Percentiles rank a stretch among this genome's conserved stretches.
phyloP scores from a whole-genome alignment of 2,888 invertebrate genomes.

The Acrocyrtus sp. region DNA sequence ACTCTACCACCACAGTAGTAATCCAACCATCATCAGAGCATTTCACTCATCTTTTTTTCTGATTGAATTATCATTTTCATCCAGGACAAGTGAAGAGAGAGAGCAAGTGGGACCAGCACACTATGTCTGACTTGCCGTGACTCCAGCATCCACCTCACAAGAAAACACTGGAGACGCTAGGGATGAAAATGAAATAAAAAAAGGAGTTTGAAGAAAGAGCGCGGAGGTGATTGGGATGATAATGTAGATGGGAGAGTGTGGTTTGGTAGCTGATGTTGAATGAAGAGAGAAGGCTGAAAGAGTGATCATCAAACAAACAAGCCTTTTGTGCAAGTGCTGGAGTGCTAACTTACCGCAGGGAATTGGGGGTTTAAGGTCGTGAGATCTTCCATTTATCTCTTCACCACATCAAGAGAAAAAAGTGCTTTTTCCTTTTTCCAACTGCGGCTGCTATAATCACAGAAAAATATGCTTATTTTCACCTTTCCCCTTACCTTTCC shows the following conservation, averaged over 20 bases:
- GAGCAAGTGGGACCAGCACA: constrained; percentile 8
- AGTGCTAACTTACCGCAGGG: constrained; percentile 52
- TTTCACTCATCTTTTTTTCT: constrained; percentile 46
- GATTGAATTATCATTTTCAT: constrained; percentile 52
- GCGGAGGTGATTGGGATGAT: constrained; percentile 14
- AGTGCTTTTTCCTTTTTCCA: not conserved
- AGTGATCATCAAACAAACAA: not conserved
- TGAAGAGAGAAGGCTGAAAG: not conserved
- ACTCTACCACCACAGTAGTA: not conserved
- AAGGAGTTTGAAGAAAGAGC: constrained; percentile 20
- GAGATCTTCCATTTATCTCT: constrained; percentile 53
- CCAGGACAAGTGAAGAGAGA: constrained; percentile 24
- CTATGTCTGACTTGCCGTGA: not conserved
- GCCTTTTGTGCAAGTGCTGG: constrained; percentile 25
- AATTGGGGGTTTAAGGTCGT: constrained; percentile 53
- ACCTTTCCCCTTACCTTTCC: not conserved
- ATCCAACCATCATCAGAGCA: constrained; percentile 23
- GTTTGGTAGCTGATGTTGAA: constrained; percentile 21
- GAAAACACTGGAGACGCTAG: no score
- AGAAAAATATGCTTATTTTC: no score
- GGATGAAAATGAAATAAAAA: constrained; percentile 22
- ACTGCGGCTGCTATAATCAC: no score
- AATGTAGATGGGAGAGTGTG: constrained; percentile 11
- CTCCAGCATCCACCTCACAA: not conserved
- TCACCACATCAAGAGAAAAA: constrained; percentile 41